Evolutionary conservation across 2,888 invertebrate species (phyloP), one percentile per base, ranked within the genome.

Genomic region (Pachliopta kotzebuea): DNA sequence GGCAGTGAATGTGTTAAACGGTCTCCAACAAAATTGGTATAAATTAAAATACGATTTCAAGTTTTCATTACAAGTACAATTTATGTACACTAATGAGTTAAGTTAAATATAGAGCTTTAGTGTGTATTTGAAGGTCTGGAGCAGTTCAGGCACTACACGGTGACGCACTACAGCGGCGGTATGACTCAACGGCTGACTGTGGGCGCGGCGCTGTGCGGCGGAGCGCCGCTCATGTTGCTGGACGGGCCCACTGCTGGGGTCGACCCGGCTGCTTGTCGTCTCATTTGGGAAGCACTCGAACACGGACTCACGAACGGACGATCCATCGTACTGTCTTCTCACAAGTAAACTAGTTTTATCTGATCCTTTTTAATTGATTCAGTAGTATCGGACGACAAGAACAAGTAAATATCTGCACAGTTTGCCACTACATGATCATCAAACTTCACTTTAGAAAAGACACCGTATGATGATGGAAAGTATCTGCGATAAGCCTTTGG

Each of bases 221-320:
- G 70, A 6, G 94, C 94, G 21, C 93, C 93, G 72, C 21, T 70
- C 23, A 93, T 96, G 56, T 92, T 96, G 65, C 82, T 96, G 69
- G 95, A 96, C 80, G 95, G 95, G 78, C 96, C 95, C 6, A 94
- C 94, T 1, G 92, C 93, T 4, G 94, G 94, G 1, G 94, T 95
- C 0, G 95, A 95, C 87, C 94, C 94, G 6, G 92, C 92, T 23
- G 94, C 94, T 2, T 79, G 94, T 57, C 84, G 94, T 29, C 92
- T 93, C 62, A 80, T 95, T 24, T 94, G 94, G 94, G 84, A 87
- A 62, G 93, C 93, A 50, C 86, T 94, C 60, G 83, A 87, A 56
- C 82, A 88, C n/a, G 92, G 92, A 49, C 92, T 93, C 14, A 69
- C 80, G 79, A 20, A 79, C 77, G 93, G 93, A 71, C 92, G 93